Base-by-base conservation (phyloP, 1,140 invertebrate species). In the Drosophila athabasca region DNA sequence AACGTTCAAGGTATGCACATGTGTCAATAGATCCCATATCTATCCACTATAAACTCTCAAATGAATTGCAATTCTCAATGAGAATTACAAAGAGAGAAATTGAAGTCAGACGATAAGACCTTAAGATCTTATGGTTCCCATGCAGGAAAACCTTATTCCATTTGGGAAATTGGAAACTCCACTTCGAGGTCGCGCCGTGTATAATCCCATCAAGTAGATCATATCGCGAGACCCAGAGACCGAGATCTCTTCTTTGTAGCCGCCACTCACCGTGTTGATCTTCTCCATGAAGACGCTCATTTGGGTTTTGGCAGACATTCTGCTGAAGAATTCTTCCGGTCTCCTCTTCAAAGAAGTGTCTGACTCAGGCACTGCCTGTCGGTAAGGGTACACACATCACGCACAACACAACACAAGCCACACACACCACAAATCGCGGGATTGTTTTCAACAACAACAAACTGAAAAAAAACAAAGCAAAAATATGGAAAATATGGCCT, bases 251-350 rank as follows among this genome's bases (percentile, higher is more conserved):
- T n/a, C 26, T n/a, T 35, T 41, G n/a, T 4, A 4, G 19, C n/a
- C 44, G 24, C 52, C 60, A 90, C 90, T 91, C 75, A 91, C 90
- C 90, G 90, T 90, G 75, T 91, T 91, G 24, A 91, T 75, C 85
- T 91, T 91, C 75, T 91, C 90, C 90, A 91, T 91, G 68, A 91
- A 77, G 62, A 90, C 88, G 51, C 73, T 91, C 68, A 91, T 91
- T 80, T 91, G 90, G 76, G 91, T 91, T 77, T 90, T 91, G n/a
- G 83, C 55, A 41, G 87, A 80, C 90, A 91, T 91, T 66, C 48
- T 31, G 51, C 43, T 75, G 2, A 1, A 13, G 11, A 13, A 39
- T 39, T 39, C 35, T 45, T 35, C 35, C 22, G 22, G 22, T 39
- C 35, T 39, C 11, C 35, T 4, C 35, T 39, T 13, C 35, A 5